Conservation (phyloP, 2,888 invertebrate species). For the Caenorhabditis panamensis region DNA sequence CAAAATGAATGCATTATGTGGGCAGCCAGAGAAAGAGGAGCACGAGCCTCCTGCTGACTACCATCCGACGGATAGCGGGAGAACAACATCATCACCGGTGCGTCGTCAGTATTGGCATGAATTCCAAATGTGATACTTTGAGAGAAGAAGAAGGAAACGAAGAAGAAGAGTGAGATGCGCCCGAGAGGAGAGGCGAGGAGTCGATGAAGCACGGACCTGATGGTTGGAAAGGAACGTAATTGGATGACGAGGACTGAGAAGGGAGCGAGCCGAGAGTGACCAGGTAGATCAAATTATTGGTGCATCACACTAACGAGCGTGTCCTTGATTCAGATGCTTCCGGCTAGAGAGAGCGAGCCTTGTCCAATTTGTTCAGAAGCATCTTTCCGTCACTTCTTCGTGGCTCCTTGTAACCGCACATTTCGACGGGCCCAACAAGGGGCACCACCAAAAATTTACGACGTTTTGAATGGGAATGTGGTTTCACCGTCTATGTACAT, state of each 20-base stretch:
- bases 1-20: slow-evolving; percentile 38
- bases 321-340: slow-evolving; percentile 13
- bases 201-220: slow-evolving; percentile 13
- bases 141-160: slow-evolving; percentile 28
- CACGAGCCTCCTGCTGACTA: slow-evolving; percentile 32
- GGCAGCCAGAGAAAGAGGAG: slow-evolving; percentile 12
- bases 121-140: slow-evolving; percentile 64
- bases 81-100: slow-evolving; percentile 63
- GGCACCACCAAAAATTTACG: slow-evolving; percentile 54
- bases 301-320: slow-evolving; percentile 41
- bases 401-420: slow-evolving; percentile 14
- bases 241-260: slow-evolving; percentile 12
- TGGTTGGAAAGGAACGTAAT: slow-evolving; percentile 36
- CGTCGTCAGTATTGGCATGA: slow-evolving; percentile 63
- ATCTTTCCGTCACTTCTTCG: slow-evolving; percentile 1
- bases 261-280: background rate
- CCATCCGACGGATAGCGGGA: slow-evolving; percentile 40
- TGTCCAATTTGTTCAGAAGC: slow-evolving; percentile 6
- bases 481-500: slow-evolving; percentile 52
- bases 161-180: slow-evolving; percentile 15
- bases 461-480: slow-evolving; percentile 57
- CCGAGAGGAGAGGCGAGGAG: background rate
- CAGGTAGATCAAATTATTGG: slow-evolving; percentile 63
- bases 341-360: background rate
- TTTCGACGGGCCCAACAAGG: slow-evolving; percentile 16